Percentiles rank a stretch among this genome's conserved stretches.
These are phyloP conservation scores for Danaus plexippus DNA, from an alignment of 1,140 invertebrate species.

Conservation along the genomic window DNA sequence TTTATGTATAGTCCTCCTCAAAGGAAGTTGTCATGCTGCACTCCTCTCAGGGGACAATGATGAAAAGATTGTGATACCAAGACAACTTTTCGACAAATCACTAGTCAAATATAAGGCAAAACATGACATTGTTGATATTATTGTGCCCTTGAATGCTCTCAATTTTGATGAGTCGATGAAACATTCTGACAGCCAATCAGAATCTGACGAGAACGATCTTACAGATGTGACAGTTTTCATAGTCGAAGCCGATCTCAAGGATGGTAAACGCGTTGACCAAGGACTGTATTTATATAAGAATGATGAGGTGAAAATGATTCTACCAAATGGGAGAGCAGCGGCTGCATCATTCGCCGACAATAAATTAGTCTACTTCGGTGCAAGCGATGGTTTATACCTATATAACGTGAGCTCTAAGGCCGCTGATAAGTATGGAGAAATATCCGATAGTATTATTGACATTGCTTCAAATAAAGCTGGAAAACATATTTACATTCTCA, in stretches of 20 bases:
- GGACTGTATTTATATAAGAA: conserved; percentile 36
- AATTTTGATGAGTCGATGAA: neutral
- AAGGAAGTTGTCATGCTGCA: no score
- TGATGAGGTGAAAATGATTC: conserved; percentile 30
- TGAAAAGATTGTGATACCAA: conserved; percentile 17
- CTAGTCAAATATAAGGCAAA: conserved; percentile 32
- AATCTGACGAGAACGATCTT: conserved; percentile 10
- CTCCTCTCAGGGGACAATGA: conserved; percentile 21
- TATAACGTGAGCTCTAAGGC: conserved; percentile 29
- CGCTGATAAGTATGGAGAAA: conserved; percentile 43
- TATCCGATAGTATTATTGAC: conserved; percentile 40
- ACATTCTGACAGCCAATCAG: neutral
- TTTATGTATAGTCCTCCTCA: no score
- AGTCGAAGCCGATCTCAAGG: conserved; percentile 33
- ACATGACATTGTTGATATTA: conserved; percentile 40
- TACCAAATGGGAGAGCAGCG: conserved; percentile 39
- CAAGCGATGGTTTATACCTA: conserved; percentile 41
- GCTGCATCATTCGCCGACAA: conserved; percentile 33
- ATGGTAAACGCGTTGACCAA: conserved; percentile 32
- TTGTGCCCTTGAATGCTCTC: neutral
- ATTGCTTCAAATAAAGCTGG: conserved; percentile 35
- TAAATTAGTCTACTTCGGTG: conserved; percentile 38
- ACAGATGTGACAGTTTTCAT: conserved; percentile 31
- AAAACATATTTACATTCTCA: conserved; percentile 43
- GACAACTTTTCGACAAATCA: conserved; percentile 29